Evolutionary conservation across 2,113 vertebrate genomes (phyloP).

Genomic region (Petroica traversi): DNA sequence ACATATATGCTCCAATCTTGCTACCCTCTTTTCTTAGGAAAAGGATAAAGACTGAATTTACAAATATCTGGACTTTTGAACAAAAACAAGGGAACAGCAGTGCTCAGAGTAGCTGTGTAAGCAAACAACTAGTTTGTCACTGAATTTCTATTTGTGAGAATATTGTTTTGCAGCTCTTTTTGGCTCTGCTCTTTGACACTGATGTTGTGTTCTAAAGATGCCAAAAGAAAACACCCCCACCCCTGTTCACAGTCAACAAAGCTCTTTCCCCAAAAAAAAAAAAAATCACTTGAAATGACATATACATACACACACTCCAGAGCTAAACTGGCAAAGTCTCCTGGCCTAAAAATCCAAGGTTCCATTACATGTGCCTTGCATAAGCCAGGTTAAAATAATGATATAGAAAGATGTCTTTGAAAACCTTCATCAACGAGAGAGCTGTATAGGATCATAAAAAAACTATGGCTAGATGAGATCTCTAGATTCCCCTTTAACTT

Average conservation of each 20-base stretch:
- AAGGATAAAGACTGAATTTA: neutral
- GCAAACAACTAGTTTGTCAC: neutral
- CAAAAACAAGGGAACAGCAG: neutral
- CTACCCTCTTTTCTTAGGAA: neutral
- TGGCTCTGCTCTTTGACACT: neutral
- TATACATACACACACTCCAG: neutral
- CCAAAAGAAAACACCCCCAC: neutral
- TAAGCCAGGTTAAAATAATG: neutral
- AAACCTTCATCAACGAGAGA: neutral
- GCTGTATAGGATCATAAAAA: neutral
- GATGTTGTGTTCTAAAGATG: neutral
- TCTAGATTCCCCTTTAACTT: neutral
- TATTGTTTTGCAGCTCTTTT: neutral
- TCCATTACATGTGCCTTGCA: neutral
- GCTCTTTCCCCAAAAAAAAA: neutral
- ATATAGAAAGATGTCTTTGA: neutral
- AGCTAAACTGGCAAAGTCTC: neutral
- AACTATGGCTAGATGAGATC: neutral
- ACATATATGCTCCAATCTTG: neutral
- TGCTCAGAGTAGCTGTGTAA: neutral
- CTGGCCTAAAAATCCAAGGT: neutral
- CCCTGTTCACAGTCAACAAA: neutral
- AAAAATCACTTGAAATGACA: neutral
- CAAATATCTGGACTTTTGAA: neutral
- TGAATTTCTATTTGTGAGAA: neutral